Conservation (phyloP, 1,140 invertebrate species). For the Luehdorfia chinensis region DNA sequence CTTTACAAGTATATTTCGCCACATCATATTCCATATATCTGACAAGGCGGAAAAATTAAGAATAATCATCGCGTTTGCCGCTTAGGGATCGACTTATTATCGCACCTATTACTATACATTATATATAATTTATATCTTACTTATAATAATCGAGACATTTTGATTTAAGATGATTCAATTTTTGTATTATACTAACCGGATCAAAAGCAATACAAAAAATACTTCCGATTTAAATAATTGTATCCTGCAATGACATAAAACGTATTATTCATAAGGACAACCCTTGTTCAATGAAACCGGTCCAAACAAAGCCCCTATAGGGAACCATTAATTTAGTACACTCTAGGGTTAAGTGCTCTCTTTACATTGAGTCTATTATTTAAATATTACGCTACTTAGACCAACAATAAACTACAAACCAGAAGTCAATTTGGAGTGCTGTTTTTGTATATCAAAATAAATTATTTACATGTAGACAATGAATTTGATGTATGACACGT, state of each 20-base stretch:
- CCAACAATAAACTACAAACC: conserved; percentile 50
- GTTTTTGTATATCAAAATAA: conserved; percentile 38
- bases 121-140: no score
- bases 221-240: conserved; percentile 2
- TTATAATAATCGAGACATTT: no score
- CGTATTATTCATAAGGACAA: conserved; percentile 24
- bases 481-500: conserved; percentile 32
- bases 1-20: no score
- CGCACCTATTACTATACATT: no score
- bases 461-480: conserved; percentile 44
- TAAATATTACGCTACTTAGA: conserved; percentile 57
- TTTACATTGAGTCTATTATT: conserved; percentile 46
- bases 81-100: no score
- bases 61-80: no score
- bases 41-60: no score
- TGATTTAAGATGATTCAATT: background rate
- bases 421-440: conserved; percentile 54
- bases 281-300: conserved; percentile 32
- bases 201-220: no score
- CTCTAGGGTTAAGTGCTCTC: conserved; percentile 29
- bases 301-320: conserved; percentile 19
- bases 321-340: conserved; percentile 19
- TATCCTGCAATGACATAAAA: conserved; percentile 21
- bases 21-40: no score
- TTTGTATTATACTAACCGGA: background rate